phyloP scores from a whole-genome alignment of 2,113 vertebrate species.

The Erpornis zantholeuca region DNA sequence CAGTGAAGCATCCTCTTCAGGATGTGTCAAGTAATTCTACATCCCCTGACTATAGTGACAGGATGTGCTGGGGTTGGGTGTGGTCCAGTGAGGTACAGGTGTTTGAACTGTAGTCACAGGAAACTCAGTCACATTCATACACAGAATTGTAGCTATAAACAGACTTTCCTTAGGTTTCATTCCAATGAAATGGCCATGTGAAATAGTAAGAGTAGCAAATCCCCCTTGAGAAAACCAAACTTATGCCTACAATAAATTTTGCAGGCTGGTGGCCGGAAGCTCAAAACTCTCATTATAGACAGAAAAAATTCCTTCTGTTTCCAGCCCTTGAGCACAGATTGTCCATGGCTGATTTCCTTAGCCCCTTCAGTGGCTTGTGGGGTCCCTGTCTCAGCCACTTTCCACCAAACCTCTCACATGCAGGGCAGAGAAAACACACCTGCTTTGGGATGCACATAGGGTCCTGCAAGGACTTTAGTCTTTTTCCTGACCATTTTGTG shows the following conservation, averaged over 20 bases:
- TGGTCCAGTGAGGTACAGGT: background rate
- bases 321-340: rapidly evolving
- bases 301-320: background rate
- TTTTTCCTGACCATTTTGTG: background rate
- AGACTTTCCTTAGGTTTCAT: background rate
- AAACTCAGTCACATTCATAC: background rate
- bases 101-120: background rate
- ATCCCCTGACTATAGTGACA: background rate
- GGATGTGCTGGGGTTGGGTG: background rate
- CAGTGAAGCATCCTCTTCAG: background rate
- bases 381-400: background rate
- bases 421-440: background rate
- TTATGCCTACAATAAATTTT: background rate
- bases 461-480: background rate
- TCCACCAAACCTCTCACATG: background rate
- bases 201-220: background rate
- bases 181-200: background rate
- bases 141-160: background rate
- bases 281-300: background rate
- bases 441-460: background rate
- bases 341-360: background rate
- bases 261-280: background rate
- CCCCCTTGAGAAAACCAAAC: background rate
- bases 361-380: rapidly evolving
- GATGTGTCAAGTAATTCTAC: background rate